Evolutionary conservation across 2,888 invertebrate species (phyloP).

Genomic region (Seira ritae): DNA sequence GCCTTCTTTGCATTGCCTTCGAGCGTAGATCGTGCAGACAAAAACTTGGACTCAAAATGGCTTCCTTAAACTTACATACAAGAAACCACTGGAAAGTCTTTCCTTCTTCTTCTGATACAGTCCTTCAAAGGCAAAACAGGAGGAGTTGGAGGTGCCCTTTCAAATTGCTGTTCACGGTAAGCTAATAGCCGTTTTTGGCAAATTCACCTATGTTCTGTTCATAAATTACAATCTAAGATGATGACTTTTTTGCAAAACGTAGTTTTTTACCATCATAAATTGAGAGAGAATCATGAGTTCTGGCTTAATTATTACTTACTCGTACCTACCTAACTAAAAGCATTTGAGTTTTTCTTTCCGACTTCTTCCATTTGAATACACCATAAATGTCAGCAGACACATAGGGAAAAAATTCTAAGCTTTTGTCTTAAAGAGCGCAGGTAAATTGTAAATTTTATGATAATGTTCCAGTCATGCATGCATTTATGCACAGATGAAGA

Average conservation of each 20-base stretch:
- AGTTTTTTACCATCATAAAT: too few species aligned
- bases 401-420: constrained; percentile 9
- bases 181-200: neutral
- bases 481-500: neutral
- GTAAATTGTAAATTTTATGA: constrained; percentile 31
- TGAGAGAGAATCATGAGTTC: too few species aligned
- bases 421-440: neutral
- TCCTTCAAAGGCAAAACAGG: neutral
- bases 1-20: too few species aligned
- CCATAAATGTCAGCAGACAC: constrained; percentile 31
- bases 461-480: constrained; percentile 52
- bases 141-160: constrained; percentile 39
- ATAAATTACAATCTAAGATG: too few species aligned
- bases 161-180: constrained; percentile 46
- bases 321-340: too few species aligned
- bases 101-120: neutral
- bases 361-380: neutral
- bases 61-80: constrained; percentile 3
- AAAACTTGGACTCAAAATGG: constrained; percentile 41
- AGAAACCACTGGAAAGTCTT: too few species aligned
- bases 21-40: too few species aligned
- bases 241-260: too few species aligned
- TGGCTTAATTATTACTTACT: too few species aligned
- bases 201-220: too few species aligned
- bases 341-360: too few species aligned